Evolutionary conservation across 2,888 invertebrate species (phyloP), one percentile per base, ranked within the genome.

Genomic region (Phengaris arion): DNA sequence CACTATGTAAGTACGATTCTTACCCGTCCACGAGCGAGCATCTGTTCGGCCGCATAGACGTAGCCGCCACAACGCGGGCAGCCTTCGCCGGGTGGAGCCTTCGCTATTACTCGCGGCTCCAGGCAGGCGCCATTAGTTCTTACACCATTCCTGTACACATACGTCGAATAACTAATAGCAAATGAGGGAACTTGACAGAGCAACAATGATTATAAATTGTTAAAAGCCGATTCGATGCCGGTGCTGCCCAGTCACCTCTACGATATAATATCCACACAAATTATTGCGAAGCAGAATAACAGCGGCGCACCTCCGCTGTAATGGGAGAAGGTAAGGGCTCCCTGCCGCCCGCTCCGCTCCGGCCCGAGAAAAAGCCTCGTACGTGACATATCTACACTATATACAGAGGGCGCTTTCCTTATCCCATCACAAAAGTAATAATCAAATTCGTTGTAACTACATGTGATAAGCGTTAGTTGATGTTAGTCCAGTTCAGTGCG

Each of bases 21-120:
- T 94, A 98, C 97, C 95, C 96, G 95, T 94, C 97, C 97, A 88
- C 97, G 95, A 81, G 98, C 98, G 85, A 98, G 94, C 97, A 98
- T 98, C 93, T 98, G 97, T 92, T 98, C 98, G 78, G 98, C 98
- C 79, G 97, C 97, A 90, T 98, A 98, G 75, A 98, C 98, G 87
- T 92, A 97, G 79, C 98, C 97, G 80, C 98, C 98, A 87, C 98
- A 98, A 83, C 98, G 95, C 52, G 98, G 98, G 85, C 98, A 98
- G 78, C 97, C 98, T 89, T 97, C 95, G 75, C 97, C 97, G 82
- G 96, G 96, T 64, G 97, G 97, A 74, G 97, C 97, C 91, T 96
- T 96, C 52, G 97, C 96, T 86, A 97, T 96, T 78, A 94, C 94
- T 82, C 96, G 95, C 57, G 97, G 91, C 88, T 96, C 96, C 90